Conservation (phyloP, 2,797 vertebrate genomes). For the Uromys caudimaculatus region DNA sequence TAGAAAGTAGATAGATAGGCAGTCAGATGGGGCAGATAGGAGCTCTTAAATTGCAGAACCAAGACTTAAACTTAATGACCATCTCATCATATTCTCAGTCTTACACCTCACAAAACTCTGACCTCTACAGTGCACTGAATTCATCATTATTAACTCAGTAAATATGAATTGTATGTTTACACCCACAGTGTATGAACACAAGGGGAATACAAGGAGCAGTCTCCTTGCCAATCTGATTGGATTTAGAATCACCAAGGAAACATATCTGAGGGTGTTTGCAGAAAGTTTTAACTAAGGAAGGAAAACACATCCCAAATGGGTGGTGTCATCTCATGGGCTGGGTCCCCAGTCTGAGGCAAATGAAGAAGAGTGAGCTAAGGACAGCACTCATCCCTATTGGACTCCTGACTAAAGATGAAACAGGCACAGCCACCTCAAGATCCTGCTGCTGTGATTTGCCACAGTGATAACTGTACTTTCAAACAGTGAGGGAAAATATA, state of each 20-base stretch:
- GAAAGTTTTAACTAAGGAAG: not conserved
- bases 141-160: not conserved
- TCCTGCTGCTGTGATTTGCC: not conserved
- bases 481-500: not conserved
- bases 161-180: conserved; percentile 1
- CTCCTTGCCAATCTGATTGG: not conserved
- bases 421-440: not conserved
- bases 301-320: not conserved
- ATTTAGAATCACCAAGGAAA: not conserved
- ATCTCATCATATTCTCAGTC: not conserved
- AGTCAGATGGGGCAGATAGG: not conserved
- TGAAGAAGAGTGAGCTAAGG: not conserved
- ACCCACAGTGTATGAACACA: not conserved
- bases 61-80: not conserved
- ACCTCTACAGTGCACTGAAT: not conserved
- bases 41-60: not conserved
- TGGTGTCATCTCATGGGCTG: not conserved
- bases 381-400: not conserved
- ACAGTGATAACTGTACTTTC: not conserved
- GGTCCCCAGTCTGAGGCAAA: not conserved
- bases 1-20: not conserved
- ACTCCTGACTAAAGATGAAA: too few species aligned
- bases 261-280: not conserved
- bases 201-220: not conserved
- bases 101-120: not conserved